These are phyloP conservation scores for Corythoichthys intestinalis DNA, from an alignment of 2,113 vertebrate species.

Conservation along the genomic window DNA sequence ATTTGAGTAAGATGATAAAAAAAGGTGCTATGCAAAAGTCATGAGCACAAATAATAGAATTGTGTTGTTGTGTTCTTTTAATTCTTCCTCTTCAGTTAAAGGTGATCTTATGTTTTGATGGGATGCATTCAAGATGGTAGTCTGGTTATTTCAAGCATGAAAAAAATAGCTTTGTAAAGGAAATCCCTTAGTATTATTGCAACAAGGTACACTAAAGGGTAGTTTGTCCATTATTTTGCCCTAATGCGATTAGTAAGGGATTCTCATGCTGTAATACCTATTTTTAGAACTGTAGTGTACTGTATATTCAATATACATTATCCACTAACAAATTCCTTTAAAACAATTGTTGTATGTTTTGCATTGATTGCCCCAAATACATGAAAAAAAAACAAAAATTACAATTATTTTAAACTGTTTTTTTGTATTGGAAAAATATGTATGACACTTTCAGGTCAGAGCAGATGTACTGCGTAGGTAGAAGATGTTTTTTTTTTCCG, in stretches of 20 bases:
- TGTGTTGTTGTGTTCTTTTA: slow-evolving; percentile 17
- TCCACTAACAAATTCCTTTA: not conserved
- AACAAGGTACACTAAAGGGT: slow-evolving; percentile 37
- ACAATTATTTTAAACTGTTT: not conserved
- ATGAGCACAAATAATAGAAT: too few relatives aligned
- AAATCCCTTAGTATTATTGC: slow-evolving; percentile 41
- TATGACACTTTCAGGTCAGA: slow-evolving; percentile 34
- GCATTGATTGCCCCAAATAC: not conserved
- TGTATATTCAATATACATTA: not conserved
- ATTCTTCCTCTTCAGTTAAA: slow-evolving; percentile 24
- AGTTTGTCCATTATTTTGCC: slow-evolving; percentile 28
- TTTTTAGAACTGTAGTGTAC: not conserved
- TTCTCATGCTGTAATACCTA: slow-evolving; percentile 9
- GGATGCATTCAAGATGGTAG: slow-evolving; percentile 44
- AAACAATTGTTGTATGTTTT: not conserved
- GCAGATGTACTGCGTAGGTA: slow-evolving; percentile 11
- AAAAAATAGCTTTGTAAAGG: slow-evolving; percentile 41
- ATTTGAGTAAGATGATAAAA: not conserved
- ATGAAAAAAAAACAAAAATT: not conserved
- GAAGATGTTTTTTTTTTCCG: too few relatives aligned
- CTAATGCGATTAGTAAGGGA: slow-evolving; percentile 24
- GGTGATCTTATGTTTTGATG: slow-evolving; percentile 40
- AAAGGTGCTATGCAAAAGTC: not conserved
- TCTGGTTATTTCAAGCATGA: slow-evolving; percentile 48
- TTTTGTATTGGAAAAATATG: slow-evolving; percentile 10